Conservation (phyloP, 2,888 invertebrate species). For the Chloroclystis v-ata region DNA sequence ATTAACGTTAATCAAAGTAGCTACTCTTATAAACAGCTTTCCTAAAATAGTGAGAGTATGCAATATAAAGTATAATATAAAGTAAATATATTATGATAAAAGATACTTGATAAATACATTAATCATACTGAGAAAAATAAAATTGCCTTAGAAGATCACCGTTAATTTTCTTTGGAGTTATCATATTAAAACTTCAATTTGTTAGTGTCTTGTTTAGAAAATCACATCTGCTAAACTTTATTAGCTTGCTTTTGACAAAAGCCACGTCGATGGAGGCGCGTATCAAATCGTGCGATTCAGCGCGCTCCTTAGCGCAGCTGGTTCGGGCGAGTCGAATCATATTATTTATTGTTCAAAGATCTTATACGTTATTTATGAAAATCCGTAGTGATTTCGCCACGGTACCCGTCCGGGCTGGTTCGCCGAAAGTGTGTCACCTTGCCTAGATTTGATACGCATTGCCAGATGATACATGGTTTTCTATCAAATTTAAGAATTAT, state of each 20-base stretch:
- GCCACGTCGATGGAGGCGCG: slow-evolving; percentile 72
- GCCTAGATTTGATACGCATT: slow-evolving; percentile 64
- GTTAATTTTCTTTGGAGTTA: slow-evolving; percentile 51
- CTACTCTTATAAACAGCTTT: background rate
- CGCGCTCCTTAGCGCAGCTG: slow-evolving; percentile 74
- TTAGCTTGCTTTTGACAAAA: slow-evolving; percentile 72
- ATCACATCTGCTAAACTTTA: slow-evolving; percentile 76
- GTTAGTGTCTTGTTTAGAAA: slow-evolving; percentile 74
- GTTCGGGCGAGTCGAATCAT: slow-evolving; percentile 69
- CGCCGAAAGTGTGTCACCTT: slow-evolving; percentile 71
- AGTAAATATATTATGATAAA: too few species aligned
- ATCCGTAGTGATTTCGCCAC: slow-evolving; percentile 58
- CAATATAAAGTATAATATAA: too few species aligned
- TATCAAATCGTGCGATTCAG: slow-evolving; percentile 72
- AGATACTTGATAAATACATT: slow-evolving; percentile 36
- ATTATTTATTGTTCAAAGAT: slow-evolving; percentile 71
- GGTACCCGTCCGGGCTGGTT: slow-evolving; percentile 46
- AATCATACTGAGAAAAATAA: slow-evolving; percentile 50
- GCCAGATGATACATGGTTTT: slow-evolving; percentile 50
- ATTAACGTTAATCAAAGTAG: slow-evolving; percentile 9
- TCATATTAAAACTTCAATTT: slow-evolving; percentile 60
- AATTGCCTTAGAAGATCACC: slow-evolving; percentile 47
- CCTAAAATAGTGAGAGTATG: slow-evolving; percentile 3
- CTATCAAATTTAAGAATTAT: slow-evolving; percentile 40
- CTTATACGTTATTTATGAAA: slow-evolving; percentile 73